Evolutionary conservation across 2,797 vertebrate species (phyloP), one percentile per base, ranked within the genome.

Genomic region (Rallus crepitans): DNA sequence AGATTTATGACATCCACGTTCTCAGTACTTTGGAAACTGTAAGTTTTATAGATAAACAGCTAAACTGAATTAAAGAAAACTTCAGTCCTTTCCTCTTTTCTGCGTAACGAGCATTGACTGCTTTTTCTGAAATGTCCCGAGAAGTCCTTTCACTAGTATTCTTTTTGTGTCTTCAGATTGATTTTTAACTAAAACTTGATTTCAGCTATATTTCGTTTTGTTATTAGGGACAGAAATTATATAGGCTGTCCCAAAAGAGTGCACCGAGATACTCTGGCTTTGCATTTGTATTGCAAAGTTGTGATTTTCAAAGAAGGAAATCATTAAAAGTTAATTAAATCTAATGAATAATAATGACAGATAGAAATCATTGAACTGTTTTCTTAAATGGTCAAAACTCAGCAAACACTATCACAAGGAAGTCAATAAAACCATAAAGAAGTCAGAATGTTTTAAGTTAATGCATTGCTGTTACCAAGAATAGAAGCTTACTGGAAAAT

Each of bases 311-410:
- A 81, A 52, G 19, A 90, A 94, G 69, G 86, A 79, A 64, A 52
- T 53, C 10, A 93, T 84, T 93, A 90, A 30, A 94, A 93, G 24
- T 70, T 83, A 75, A 90, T 96, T 93, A 78, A 91, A 77, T 59
- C 25, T 89, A 88, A 47, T 85, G 19, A 96, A 89, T 83, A 90
- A 91, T 82, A 79, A 92, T 60, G n/a, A 90, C 4, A 88, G 50
- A 37, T 40, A 68, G 20, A 63, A 88, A 21, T 59, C 24, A 42
- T 16, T 35, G 15, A 53, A 90, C 12, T 40, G 14, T 86, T 31
- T 27, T 87, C 50, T 45, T 53, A 93, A 63, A 31, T n/a, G 1
- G 3, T 73, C 21, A 86, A 77, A 45, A 72, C 35, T 61, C 70
- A 61, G 61, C 14, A 90, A 86, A 59, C 7, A 50, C 48, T 85